Conservation (phyloP, 2,113 vertebrate species). For the Lipotes vexillifer region DNA sequence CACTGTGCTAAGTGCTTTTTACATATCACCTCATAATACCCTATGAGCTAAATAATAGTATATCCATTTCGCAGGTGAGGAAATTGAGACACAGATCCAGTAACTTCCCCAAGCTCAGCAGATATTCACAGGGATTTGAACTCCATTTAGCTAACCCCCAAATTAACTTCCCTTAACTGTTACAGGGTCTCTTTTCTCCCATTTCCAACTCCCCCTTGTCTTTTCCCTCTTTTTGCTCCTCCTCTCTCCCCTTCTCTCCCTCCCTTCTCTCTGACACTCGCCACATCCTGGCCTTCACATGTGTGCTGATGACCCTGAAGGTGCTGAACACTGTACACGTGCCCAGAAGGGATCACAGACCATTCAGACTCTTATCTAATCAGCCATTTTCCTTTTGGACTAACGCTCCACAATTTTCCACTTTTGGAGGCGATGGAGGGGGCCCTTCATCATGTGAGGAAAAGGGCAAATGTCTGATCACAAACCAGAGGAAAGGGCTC, state of each 20-base stretch:
- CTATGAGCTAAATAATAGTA: neutral
- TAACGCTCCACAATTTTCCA: constrained; percentile 61
- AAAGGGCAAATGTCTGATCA: constrained; percentile 56
- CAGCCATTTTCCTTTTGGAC: constrained; percentile 55
- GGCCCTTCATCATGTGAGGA: constrained; percentile 24
- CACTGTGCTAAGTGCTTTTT: neutral
- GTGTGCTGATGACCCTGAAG: constrained; percentile 15
- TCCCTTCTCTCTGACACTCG: neutral
- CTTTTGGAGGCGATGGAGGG: constrained; percentile 61
- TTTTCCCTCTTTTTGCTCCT: neutral
- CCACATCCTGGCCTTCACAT: neutral
- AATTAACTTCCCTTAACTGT: neutral
- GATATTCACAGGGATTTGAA: neutral
- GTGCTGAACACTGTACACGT: constrained; percentile 51
- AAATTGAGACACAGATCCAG: neutral
- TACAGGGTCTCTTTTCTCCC: neutral
- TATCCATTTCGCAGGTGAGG: neutral
- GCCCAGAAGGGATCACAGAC: constrained; percentile 60
- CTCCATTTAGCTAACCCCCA: neutral
- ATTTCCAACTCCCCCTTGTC: neutral
- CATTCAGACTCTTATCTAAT: constrained; percentile 71
- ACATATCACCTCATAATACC: neutral
- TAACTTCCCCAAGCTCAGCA: neutral
- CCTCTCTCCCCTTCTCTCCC: neutral
- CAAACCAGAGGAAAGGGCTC: neutral